Base-by-base conservation (phyloP, 2,888 invertebrate genomes). In the Drosophila gaucha region DNA sequence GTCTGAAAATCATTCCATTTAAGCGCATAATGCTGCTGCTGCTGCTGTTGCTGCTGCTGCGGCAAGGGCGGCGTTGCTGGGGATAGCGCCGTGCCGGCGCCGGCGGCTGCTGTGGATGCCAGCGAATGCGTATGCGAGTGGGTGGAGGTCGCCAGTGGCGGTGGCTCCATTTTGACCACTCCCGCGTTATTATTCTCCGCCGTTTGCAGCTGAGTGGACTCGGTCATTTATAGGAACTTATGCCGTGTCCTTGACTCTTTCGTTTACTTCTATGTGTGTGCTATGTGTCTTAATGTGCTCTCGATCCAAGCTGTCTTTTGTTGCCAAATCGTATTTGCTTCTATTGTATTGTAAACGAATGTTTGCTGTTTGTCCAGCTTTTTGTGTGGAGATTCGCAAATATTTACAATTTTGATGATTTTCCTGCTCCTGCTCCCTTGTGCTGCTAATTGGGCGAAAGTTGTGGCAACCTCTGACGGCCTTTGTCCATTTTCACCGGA, bases 1-100 rank as follows among this genome's bases (percentile, higher is more conserved):
- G 96, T 95, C 92, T 97, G 97, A 93, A 97, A 97, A 93, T 97
- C 97, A 92, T 97, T 97, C 97, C 97, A 97, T 90, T 97, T 95
- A 92, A 97, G 94, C 92, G 97, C 96, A 93, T 97, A 97, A 92
- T 97, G 97, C 93, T 95, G 95, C 86, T 94, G 92, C 8, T 63
- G 59, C 10, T 68, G 76, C 2, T 65, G 26, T 16, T 26, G 43
- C 18, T 18, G 44, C 24, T 73, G 44, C n/a, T 59, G 68, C 12
- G 44, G 64, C 18, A 70, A 38, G 5, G 80, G 84, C 5, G 84
- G 84, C 30, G 76, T 85, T 36, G 80, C 86, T 62, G 65, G 88
- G 26, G 82, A 87, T 3, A 87, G 70, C 22, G 88, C 78, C 51
- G 88, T 59, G n/a, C 69, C 77, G 60, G 64, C 68, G 67, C 88